phyloP scores from a whole-genome alignment of 2,797 vertebrate genomes.

The Eleutherodactylus coqui region DNA sequence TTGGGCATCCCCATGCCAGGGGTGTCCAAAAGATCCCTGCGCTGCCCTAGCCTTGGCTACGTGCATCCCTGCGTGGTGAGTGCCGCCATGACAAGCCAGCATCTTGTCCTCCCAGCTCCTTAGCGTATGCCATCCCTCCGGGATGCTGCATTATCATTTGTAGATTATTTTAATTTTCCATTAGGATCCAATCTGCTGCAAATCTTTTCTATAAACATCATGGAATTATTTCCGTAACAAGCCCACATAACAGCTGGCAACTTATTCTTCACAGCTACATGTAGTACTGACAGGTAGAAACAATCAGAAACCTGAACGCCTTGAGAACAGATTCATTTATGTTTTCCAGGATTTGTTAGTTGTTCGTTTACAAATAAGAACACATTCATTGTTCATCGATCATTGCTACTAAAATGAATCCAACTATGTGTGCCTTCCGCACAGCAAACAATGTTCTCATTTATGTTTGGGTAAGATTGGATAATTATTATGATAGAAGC shows the following conservation, averaged over 20 bases:
- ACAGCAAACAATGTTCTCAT: neutral
- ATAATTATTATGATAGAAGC: neutral
- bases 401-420: neutral
- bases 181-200: conserved; percentile 6
- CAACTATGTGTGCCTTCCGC: neutral
- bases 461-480: neutral
- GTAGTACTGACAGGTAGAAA: conserved; percentile 22
- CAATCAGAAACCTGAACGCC: neutral
- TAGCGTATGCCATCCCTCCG: no score
- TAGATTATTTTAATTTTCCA: neutral
- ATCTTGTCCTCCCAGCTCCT: no score
- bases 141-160: neutral
- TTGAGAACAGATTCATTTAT: neutral
- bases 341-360: neutral
- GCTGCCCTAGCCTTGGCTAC: no score
- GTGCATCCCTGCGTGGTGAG: no score
- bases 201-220: conserved; percentile 34
- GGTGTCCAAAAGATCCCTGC: no score
- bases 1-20: no score
- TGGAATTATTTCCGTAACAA: conserved; percentile 39
- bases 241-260: conserved; percentile 45
- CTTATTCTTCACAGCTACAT: conserved; percentile 24
- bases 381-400: conserved; percentile 19
- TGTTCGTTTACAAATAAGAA: conserved; percentile 33
- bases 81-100: no score